Conservation (phyloP, 2,888 invertebrate species). For the Rhamnusium bicolor region DNA sequence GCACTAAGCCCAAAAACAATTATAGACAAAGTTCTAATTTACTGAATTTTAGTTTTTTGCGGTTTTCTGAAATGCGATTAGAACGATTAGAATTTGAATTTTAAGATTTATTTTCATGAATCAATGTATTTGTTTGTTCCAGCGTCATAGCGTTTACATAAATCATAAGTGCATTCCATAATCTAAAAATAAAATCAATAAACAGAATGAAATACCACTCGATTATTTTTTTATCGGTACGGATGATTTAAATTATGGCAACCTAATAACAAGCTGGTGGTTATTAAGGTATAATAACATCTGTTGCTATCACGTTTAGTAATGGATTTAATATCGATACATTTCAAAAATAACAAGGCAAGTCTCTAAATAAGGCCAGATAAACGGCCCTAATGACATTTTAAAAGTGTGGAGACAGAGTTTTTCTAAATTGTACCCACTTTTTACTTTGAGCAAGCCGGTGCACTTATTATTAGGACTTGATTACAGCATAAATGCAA, state of each 20-base stretch:
- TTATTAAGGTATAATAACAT: conserved; percentile 45
- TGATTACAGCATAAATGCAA: conserved; percentile 55
- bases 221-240: conserved; percentile 45
- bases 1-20: no score
- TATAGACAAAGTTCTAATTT: no score
- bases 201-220: conserved; percentile 56
- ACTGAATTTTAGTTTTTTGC: no score
- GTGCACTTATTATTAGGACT: conserved; percentile 49
- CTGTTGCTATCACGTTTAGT: conserved; percentile 41
- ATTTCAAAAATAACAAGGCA: conserved; percentile 55
- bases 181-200: conserved; percentile 47
- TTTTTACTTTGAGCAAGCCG: conserved; percentile 42
- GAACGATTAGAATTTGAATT: no score
- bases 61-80: no score
- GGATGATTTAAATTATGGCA: conserved; percentile 37
- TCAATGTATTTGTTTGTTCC: no score
- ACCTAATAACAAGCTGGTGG: conserved; percentile 41
- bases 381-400: conserved; percentile 62
- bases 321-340: conserved; percentile 50
- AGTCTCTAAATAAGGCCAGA: conserved; percentile 48
- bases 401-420: conserved; percentile 60
- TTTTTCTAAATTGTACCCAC: conserved; percentile 46
- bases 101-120: no score
- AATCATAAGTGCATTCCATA: not conserved
- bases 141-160: not conserved